phyloP scores from a whole-genome alignment of 2,888 invertebrate species.

The Ochropleura plecta region DNA sequence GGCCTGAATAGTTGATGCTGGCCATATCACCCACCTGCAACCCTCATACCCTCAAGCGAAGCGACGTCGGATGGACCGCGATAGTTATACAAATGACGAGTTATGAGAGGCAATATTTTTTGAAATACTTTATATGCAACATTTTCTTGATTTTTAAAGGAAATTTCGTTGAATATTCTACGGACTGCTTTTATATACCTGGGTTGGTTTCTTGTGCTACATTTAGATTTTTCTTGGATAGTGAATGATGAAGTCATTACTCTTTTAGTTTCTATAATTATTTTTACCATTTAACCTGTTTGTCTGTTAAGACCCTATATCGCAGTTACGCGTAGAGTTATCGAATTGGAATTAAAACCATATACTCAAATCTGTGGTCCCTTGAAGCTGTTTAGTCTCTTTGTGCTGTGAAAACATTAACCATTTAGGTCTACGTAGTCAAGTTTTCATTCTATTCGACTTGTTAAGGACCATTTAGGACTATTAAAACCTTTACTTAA shows the following conservation, averaged over 20 bases:
- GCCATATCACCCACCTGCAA: conserved; percentile 66
- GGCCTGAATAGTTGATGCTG: conserved; percentile 76
- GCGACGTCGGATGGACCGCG: conserved; percentile 25
- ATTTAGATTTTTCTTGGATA: neutral
- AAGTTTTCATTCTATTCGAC: no score
- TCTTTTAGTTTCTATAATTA: no score
- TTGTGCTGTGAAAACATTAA: no score
- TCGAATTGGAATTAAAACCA: no score
- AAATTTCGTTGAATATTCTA: neutral
- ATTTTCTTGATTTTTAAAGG: conserved; percentile 9
- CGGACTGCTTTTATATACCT: neutral
- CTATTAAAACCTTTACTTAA: no score
- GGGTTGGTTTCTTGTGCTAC: neutral
- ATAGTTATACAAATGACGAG: conserved; percentile 34
- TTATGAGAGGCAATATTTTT: conserved; percentile 36
- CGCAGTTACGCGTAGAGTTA: no score
- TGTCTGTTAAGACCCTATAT: no score
- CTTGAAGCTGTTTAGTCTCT: no score
- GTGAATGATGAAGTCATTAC: neutral
- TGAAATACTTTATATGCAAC: conserved; percentile 24
- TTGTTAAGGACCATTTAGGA: no score
- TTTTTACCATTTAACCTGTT: no score
- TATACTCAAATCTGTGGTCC: no score
- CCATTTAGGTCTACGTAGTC: no score
- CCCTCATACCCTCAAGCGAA: conserved; percentile 35